Evolutionary conservation across 1,140 invertebrate species (phyloP).

Genomic region (Plutomurus gul): DNA sequence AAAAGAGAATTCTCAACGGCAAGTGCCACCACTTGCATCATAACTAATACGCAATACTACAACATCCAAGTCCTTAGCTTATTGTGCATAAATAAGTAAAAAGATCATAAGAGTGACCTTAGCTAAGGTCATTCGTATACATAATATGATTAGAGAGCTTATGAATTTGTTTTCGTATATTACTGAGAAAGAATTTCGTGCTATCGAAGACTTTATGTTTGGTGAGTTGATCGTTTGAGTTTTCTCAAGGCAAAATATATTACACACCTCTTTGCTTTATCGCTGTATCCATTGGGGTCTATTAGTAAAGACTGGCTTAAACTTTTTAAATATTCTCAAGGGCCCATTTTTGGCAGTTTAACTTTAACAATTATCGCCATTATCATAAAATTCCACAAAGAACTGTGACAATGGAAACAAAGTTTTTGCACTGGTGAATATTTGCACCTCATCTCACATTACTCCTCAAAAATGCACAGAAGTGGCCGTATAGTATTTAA

Average conservation of each 20-base stretch:
- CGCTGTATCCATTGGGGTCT: slow-evolving; percentile 14
- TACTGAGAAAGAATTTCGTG: neutral
- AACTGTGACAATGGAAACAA: slow-evolving; percentile 5
- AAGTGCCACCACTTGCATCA: too few species aligned
- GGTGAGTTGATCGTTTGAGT: slow-evolving; percentile 1
- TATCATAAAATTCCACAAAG: neutral
- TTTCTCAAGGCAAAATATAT: slow-evolving; percentile 12
- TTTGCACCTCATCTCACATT: too few species aligned
- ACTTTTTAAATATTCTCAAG: slow-evolving; percentile 1
- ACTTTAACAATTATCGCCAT: neutral
- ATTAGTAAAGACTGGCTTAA: slow-evolving; percentile 26
- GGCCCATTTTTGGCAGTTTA: neutral
- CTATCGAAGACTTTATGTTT: neutral
- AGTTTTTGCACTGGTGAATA: too few species aligned
- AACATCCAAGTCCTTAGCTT: neutral
- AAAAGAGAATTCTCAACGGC: neutral
- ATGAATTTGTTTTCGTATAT: neutral
- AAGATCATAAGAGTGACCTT: slow-evolving; percentile 1
- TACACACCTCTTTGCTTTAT: slow-evolving; percentile 11
- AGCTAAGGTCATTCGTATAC: slow-evolving; percentile 10
- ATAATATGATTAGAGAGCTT: neutral
- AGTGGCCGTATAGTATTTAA: too few species aligned
- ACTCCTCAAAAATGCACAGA: too few species aligned
- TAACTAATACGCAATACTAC: neutral
- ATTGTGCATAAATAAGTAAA: slow-evolving; percentile 12